phyloP scores from a whole-genome alignment of 2,797 vertebrate genomes.

The Diglossa cyanea region DNA sequence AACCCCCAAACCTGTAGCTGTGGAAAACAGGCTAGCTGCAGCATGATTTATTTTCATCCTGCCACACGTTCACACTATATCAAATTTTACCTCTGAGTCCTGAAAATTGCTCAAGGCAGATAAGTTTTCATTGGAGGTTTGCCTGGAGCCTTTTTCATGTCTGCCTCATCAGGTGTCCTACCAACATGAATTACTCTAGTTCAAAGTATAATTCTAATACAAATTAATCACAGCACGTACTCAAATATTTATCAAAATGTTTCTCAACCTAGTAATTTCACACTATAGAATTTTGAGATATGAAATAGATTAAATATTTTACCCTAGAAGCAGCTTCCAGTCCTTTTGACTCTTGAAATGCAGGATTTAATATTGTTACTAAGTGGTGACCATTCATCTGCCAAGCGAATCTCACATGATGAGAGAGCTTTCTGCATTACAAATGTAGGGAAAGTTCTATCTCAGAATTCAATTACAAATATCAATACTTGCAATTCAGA shows the following conservation, averaged over 20 bases:
- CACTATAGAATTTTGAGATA: not conserved
- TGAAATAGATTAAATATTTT: slow-evolving; percentile 59
- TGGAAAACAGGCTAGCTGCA: slow-evolving; percentile 2
- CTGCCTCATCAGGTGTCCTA: not conserved
- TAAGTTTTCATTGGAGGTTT: not conserved
- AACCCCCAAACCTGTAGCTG: not conserved
- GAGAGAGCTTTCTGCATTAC: slow-evolving; percentile 76
- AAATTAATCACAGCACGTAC: slow-evolving; percentile 19
- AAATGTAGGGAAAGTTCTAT: slow-evolving; percentile 66
- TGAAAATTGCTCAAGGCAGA: not conserved
- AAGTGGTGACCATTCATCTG: slow-evolving; percentile 82
- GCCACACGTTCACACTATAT: not conserved
- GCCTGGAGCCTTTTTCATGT: not conserved
- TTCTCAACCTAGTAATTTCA: slow-evolving; percentile 36
- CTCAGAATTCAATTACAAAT: slow-evolving; percentile 55
- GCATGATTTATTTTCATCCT: not conserved
- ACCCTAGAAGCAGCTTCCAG: slow-evolving; percentile 81
- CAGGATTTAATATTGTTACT: slow-evolving; percentile 81
- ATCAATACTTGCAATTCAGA: slow-evolving; percentile 56
- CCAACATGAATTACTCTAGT: not conserved
- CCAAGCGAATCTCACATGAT: slow-evolving; percentile 76
- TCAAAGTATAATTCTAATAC: not conserved
- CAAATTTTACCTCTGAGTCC: not conserved
- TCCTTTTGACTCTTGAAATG: slow-evolving; percentile 82
- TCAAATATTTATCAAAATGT: slow-evolving; percentile 40